Percentiles rank a stretch among this genome's conserved stretches.
Conservation (phyloP, 2,797 vertebrate species). For the Spizella passerina region DNA sequence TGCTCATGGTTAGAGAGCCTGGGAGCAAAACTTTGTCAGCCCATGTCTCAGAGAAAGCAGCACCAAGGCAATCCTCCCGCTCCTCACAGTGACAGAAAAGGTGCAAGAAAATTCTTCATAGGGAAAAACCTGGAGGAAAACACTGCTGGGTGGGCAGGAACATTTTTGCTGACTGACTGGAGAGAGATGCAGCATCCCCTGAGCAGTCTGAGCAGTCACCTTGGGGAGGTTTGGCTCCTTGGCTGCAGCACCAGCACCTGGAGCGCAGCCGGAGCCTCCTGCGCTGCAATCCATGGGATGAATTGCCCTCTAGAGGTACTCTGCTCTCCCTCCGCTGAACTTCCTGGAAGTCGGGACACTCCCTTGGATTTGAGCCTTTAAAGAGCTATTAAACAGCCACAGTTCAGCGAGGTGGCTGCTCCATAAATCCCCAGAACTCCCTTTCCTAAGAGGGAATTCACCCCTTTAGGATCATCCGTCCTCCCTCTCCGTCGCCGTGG, state of each 20-base stretch:
- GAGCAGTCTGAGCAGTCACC: not conserved
- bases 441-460: not conserved
- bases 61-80: not conserved
- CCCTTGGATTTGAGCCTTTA: not conserved
- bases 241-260: not conserved
- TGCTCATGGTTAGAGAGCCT: not conserved
- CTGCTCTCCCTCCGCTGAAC: not conserved
- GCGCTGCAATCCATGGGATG: not conserved
- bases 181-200: not conserved
- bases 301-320: slow-evolving; percentile 54
- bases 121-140: not conserved
- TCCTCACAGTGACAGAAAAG: not conserved
- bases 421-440: not conserved
- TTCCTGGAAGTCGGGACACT: not conserved
- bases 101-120: not conserved
- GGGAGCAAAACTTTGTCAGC: not conserved
- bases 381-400: not conserved
- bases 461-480: not conserved
- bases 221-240: not conserved
- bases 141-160: not conserved
- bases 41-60: rapidly evolving
- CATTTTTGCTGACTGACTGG: not conserved
- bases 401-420: not conserved
- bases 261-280: not conserved
- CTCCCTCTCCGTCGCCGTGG: not conserved